phyloP scores from a whole-genome alignment of 2,797 vertebrate genomes.

The Neopelma chrysocephalum region DNA sequence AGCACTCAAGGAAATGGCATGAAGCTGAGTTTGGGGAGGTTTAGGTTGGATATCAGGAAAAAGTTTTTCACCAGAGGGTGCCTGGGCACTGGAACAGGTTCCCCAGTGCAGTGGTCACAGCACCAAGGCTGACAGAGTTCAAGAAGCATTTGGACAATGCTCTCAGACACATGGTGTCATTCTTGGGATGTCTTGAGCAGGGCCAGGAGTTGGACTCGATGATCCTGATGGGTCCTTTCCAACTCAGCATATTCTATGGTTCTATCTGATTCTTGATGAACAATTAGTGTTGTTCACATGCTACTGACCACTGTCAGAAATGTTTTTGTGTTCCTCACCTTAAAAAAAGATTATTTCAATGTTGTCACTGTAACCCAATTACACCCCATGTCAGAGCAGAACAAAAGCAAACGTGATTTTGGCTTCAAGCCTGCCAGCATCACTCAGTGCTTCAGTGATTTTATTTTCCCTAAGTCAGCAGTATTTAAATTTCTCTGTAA shows the following conservation, averaged over 20 bases:
- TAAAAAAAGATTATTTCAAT: background rate
- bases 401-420: slow-evolving; percentile 38
- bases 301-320: background rate
- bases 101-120: background rate
- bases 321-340: background rate
- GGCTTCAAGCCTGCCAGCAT: slow-evolving; percentile 13
- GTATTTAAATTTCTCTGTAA: slow-evolving; percentile 50
- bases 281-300: background rate
- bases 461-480: slow-evolving; percentile 38
- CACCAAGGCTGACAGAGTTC: background rate
- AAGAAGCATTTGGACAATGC: background rate
- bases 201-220: background rate
- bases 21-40: background rate
- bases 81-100: background rate
- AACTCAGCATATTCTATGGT: background rate
- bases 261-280: background rate
- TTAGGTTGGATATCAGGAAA: background rate
- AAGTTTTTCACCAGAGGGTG: background rate
- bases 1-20: background rate
- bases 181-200: background rate
- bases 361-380: slow-evolving; percentile 9
- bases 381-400: background rate
- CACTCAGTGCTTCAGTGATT: background rate
- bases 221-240: background rate
- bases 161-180: background rate